Conservation (phyloP, 2,113 vertebrate species). For the Carettochelys insculpta region DNA sequence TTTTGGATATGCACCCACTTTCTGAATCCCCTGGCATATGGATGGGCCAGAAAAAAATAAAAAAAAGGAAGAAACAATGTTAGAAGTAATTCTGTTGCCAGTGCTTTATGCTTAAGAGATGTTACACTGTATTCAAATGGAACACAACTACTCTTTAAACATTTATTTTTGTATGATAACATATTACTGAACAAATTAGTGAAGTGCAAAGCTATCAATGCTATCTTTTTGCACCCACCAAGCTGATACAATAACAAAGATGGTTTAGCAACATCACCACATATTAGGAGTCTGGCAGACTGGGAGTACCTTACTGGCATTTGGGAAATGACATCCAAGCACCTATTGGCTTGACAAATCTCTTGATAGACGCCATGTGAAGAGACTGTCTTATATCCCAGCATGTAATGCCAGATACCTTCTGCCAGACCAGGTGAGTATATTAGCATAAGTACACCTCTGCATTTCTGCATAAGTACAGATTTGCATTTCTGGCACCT, state of each 20-base stretch:
- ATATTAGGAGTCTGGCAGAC: background rate
- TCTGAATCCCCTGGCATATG: background rate
- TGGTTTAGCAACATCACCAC: background rate
- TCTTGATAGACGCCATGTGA: background rate
- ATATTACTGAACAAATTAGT: background rate
- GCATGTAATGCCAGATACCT: background rate
- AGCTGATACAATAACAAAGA: background rate
- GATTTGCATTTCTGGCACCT: no score
- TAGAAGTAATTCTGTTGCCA: no score
- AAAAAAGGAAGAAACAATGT: background rate
- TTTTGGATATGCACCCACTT: background rate
- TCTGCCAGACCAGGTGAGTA: background rate
- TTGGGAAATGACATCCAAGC: background rate
- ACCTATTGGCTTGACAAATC: background rate
- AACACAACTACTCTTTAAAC: rapidly evolving
- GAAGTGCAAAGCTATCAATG: background rate
- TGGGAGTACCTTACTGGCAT: background rate
- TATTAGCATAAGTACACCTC: background rate
- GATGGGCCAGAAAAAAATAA: background rate
- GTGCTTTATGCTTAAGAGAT: no score
- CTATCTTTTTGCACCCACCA: background rate
- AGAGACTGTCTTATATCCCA: background rate
- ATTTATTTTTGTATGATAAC: background rate
- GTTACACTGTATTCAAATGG: background rate
- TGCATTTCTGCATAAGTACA: no score